Base-by-base conservation (phyloP, 2,113 vertebrate species). In the Spermophilus dauricus region DNA sequence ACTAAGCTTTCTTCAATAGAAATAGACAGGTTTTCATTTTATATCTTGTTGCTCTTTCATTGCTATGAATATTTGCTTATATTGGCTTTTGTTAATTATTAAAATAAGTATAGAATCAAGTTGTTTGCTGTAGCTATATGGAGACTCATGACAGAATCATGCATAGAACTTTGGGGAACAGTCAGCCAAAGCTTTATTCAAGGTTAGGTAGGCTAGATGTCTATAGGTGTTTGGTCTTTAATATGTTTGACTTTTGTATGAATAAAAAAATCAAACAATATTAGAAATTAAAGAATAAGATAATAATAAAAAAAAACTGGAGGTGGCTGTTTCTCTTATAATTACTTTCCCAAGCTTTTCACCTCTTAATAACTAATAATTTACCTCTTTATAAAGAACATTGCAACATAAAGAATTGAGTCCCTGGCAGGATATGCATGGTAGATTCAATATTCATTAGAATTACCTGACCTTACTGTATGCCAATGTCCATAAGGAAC, bases 321-420 rank as follows among this genome's bases (percentile, higher is more conserved):
- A 87, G 22, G 86, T 95, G 76, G 63, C 78, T 73, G 1, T 95
- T 97, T 96, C 45, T 86, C 81, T 89, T 98, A 95, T 93, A 96
- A 95, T 92, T 97, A 72, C 45, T 96, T 97, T 97, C 95, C 89
- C 30, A 91, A 2, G 94, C 42, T 91, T 90, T 94, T 91, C n/a
- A 75, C 24, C 26, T 93, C 18, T 92, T n/a, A 95, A 91, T 95
- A 70, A 75, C 94, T 75, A 95, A 97, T 89, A 20, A 91, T 92
- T 93, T 89, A 87, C 96, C 42, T 88, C 87, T 97, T 94, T 89
- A 70, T 97, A 91, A 96, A 97, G 78, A 90, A 73, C 53, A 86
- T 91, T 76, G 81, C 95, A 91, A 11, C 61, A 53, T 86, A 32
- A 97, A 95, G 83, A 91, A 70, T 92, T 7, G 22, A 34, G 1